Conservation (phyloP, 2,888 invertebrate species). For the Aethes cnicana region DNA sequence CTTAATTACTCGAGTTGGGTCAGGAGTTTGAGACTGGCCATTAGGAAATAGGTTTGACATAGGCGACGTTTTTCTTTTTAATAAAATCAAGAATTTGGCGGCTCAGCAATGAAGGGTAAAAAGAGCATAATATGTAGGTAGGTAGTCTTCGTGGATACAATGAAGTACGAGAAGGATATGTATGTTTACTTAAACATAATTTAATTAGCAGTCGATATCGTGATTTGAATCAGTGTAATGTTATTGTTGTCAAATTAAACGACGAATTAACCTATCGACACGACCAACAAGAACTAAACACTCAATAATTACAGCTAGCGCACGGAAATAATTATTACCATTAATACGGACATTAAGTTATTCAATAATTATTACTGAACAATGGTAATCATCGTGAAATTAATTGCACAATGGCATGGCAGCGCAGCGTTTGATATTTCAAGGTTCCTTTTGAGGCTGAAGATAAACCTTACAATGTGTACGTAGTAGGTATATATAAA, state of each 20-base stretch:
- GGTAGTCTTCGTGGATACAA: no score
- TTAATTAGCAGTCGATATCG: neutral
- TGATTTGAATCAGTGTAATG: conserved; percentile 16
- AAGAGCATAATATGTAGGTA: no score
- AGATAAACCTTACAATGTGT: no score
- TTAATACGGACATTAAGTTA: conserved; percentile 30
- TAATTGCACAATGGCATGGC: conserved; percentile 22
- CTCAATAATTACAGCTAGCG: conserved; percentile 27
- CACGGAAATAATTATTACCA: conserved; percentile 20
- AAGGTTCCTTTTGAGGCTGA: neutral
- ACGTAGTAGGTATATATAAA: no score
- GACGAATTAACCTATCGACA: conserved; percentile 23
- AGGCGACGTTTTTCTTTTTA: no score
- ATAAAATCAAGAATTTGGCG: no score
- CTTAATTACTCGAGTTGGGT: conserved; percentile 29
- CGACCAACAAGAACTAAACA: conserved; percentile 19
- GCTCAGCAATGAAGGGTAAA: no score
- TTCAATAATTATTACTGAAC: conserved; percentile 30
- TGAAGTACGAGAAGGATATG: no score
- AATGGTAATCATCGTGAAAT: conserved; percentile 29
- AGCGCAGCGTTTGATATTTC: conserved; percentile 6
- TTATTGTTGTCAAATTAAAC: conserved; percentile 19
- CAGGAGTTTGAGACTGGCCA: conserved; percentile 10
- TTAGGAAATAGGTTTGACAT: no score
- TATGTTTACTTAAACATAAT: neutral